A percentile compares a stretch with the other conserved stretches of the same genome.
phyloP scores from a whole-genome alignment of 2,888 invertebrate species.

The Callyntrura guangdongensis region DNA sequence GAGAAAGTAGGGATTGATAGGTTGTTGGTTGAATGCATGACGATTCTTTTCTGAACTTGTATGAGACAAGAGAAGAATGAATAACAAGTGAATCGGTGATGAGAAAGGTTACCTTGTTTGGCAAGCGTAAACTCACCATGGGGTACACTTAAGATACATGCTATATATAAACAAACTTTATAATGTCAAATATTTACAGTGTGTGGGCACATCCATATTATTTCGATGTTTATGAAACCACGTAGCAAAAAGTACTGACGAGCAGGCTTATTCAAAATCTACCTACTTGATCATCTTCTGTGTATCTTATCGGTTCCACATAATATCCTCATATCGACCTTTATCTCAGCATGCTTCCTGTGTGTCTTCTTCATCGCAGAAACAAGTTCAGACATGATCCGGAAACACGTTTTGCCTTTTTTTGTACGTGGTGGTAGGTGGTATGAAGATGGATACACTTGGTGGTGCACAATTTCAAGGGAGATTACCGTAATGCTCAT shows the following conservation, averaged over 20 bases:
- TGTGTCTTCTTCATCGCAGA: not conserved
- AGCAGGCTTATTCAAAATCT: too few relatives aligned
- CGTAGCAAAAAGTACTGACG: too few relatives aligned
- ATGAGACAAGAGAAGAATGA: conserved; percentile 60
- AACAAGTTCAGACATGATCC: not conserved
- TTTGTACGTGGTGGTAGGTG: not conserved
- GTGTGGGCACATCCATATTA: too few relatives aligned
- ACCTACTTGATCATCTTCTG: too few relatives aligned
- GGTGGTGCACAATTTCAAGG: not conserved
- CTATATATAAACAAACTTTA: too few relatives aligned
- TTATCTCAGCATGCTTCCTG: not conserved
- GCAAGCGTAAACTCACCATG: not conserved
- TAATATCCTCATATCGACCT: too few relatives aligned
- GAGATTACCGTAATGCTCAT: conserved; percentile 27
- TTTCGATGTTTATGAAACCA: too few relatives aligned
- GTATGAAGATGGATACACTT: not conserved
- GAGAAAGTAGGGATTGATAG: conserved; percentile 16
- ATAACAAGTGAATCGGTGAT: conserved; percentile 33
- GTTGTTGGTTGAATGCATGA: conserved; percentile 18
- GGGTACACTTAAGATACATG: not conserved
- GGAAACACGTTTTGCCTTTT: conserved; percentile 30
- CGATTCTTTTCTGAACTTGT: not conserved
- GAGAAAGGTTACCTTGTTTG: not conserved
- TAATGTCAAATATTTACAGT: too few relatives aligned
- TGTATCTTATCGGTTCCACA: too few relatives aligned